Conservation (phyloP, 2,113 vertebrate genomes). For the Orthonyx spaldingii region DNA sequence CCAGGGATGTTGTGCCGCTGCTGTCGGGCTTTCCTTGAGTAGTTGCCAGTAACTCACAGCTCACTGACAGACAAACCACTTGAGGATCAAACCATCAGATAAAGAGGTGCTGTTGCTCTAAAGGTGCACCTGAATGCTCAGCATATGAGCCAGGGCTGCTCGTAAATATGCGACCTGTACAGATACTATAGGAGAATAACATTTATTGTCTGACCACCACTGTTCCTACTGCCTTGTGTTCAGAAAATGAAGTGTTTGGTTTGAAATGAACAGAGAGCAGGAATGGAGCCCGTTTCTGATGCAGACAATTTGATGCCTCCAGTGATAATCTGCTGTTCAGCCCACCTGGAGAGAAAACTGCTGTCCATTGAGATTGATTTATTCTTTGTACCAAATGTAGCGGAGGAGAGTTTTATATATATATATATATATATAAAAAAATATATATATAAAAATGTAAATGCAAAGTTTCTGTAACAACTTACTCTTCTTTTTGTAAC, state of each 20-base stretch:
- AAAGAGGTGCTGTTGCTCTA: background rate
- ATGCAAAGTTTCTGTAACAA: slow-evolving; percentile 54
- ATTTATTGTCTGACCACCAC: slow-evolving; percentile 77
- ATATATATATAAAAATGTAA: slow-evolving; percentile 29
- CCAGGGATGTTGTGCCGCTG: background rate
- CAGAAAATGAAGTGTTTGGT: slow-evolving; percentile 45
- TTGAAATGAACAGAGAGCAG: slow-evolving; percentile 56
- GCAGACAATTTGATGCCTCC: background rate
- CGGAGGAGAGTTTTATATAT: slow-evolving; percentile 33
- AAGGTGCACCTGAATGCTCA: background rate
- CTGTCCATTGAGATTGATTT: slow-evolving; percentile 36
- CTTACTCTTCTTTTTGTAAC: slow-evolving; percentile 54
- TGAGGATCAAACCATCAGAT: background rate
- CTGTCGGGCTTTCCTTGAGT: background rate
- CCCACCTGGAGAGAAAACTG: slow-evolving; percentile 33
- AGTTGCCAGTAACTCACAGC: background rate
- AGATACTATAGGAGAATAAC: background rate
- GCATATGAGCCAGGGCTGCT: background rate
- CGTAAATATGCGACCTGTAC: background rate
- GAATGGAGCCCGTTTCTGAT: background rate
- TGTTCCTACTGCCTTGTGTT: slow-evolving; percentile 79
- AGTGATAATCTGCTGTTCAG: background rate
- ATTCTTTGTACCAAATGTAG: slow-evolving; percentile 64
- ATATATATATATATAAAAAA: slow-evolving; percentile 7
- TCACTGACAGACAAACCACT: background rate